Evolutionary conservation across 2,888 invertebrate species (phyloP).

Genomic region (Polia nebulosa): DNA sequence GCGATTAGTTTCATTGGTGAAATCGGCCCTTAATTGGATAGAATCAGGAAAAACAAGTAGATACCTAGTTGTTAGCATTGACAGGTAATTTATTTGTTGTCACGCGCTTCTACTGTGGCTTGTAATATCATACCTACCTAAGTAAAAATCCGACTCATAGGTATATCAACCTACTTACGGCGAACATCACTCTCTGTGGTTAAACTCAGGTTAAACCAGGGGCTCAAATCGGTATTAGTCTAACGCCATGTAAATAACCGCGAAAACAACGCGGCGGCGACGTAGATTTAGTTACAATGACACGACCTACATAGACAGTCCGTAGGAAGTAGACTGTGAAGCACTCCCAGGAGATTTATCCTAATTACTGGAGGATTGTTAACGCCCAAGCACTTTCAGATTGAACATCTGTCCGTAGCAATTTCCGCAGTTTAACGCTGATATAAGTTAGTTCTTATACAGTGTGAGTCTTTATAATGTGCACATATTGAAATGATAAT

Average conservation of each 20-base stretch:
- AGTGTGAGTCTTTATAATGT: too few species aligned
- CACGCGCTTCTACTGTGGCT: neutral
- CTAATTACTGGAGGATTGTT: conserved; percentile 10
- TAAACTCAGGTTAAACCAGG: conserved; percentile 15
- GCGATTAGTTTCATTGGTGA: too few species aligned
- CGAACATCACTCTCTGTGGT: conserved; percentile 18
- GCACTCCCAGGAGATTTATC: conserved; percentile 23
- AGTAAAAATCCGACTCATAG: conserved; percentile 1
- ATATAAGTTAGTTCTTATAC: neutral
- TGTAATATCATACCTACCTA: neutral
- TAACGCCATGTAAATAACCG: conserved; percentile 27
- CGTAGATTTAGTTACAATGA: conserved; percentile 34
- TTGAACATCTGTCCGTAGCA: neutral
- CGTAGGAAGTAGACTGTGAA: conserved; percentile 30
- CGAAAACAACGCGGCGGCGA: conserved; percentile 14
- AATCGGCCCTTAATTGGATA: too few species aligned
- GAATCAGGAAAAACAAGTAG: neutral
- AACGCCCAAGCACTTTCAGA: conserved; percentile 24
- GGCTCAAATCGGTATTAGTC: conserved; percentile 9
- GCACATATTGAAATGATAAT: too few species aligned
- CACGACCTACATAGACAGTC: conserved; percentile 27
- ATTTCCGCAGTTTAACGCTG: conserved; percentile 21
- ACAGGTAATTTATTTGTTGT: neutral
- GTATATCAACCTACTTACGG: neutral
- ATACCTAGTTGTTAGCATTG: neutral